These are phyloP conservation scores for Scaeva pyrastri DNA, from an alignment of 2,888 invertebrate species.

Conservation along the genomic window DNA sequence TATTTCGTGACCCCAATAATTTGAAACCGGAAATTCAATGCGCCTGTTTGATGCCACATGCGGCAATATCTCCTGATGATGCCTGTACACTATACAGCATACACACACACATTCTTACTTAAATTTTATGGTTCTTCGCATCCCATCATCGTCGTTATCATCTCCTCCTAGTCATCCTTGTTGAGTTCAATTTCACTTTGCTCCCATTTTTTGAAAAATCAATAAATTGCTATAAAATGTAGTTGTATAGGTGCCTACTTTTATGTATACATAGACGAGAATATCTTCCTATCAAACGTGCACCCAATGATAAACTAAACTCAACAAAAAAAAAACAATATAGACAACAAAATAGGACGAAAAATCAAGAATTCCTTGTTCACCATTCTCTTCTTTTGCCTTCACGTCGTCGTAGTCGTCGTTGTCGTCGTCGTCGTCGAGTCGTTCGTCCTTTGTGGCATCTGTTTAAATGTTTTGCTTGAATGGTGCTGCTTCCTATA, in stretches of 20 bases:
- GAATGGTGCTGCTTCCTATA: not conserved
- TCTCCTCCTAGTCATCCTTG: too few relatives aligned
- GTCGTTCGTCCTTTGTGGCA: constrained; percentile 46
- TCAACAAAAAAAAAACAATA: constrained; percentile 18
- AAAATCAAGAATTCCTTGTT: constrained; percentile 44
- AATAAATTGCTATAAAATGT: constrained; percentile 39
- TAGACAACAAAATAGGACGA: constrained; percentile 2
- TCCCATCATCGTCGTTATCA: constrained; percentile 14
- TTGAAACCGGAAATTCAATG: constrained; percentile 43
- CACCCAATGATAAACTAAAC: constrained; percentile 6
- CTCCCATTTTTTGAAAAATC: constrained; percentile 53
- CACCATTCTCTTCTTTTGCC: constrained; percentile 42
- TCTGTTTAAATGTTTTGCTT: constrained; percentile 50
- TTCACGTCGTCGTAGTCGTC: too few relatives aligned
- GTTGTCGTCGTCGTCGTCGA: too few relatives aligned
- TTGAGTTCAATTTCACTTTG: constrained; percentile 52
- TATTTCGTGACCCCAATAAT: constrained; percentile 47
- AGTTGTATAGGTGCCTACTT: not conserved
- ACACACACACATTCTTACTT: not conserved
- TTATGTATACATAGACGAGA: not conserved
- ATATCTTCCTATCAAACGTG: not conserved
- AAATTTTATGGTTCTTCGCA: not conserved
- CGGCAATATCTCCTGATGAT: constrained; percentile 33
- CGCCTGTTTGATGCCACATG: constrained; percentile 46
- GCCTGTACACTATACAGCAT: too few relatives aligned